Percentiles rank a stretch among this genome's conserved stretches.
Conservation (phyloP, 2,888 invertebrate genomes). For the Acrocyrtus sp. region DNA sequence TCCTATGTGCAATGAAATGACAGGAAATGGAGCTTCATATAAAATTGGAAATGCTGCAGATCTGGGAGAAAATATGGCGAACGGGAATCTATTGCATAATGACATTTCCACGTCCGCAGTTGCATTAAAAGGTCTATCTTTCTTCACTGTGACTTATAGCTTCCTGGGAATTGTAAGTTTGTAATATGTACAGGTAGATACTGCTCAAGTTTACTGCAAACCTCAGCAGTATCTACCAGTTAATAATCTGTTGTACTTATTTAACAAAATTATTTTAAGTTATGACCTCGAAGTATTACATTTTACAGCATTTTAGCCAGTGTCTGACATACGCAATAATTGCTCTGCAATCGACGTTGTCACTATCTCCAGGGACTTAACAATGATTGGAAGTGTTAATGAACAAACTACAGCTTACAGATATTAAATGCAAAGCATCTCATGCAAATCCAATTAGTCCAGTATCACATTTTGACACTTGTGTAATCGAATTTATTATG, state of each 20-base stretch:
- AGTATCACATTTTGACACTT: no score
- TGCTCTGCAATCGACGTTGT: background rate
- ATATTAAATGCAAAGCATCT: no score
- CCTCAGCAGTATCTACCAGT: background rate
- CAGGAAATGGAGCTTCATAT: background rate
- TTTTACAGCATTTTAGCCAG: conserved; percentile 9
- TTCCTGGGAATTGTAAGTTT: conserved; percentile 23
- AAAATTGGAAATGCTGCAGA: background rate
- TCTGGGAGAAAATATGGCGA: no score
- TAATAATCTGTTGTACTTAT: no score
- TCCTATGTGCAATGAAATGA: background rate
- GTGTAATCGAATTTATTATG: no score
- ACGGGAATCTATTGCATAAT: conserved; percentile 13
- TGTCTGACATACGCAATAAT: conserved; percentile 5
- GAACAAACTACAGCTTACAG: no score
- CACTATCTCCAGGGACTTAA: no score
- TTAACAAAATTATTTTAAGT: no score
- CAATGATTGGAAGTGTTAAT: no score
- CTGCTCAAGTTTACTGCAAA: background rate
- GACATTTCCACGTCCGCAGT: conserved; percentile 16
- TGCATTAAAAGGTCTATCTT: conserved; percentile 11
- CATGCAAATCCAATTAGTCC: no score
- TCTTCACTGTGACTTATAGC: conserved; percentile 28
- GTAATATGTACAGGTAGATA: no score
- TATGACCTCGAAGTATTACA: no score